Evolutionary conservation across 2,113 vertebrate genomes (phyloP).

Genomic region (Cyprinus carpio): DNA sequence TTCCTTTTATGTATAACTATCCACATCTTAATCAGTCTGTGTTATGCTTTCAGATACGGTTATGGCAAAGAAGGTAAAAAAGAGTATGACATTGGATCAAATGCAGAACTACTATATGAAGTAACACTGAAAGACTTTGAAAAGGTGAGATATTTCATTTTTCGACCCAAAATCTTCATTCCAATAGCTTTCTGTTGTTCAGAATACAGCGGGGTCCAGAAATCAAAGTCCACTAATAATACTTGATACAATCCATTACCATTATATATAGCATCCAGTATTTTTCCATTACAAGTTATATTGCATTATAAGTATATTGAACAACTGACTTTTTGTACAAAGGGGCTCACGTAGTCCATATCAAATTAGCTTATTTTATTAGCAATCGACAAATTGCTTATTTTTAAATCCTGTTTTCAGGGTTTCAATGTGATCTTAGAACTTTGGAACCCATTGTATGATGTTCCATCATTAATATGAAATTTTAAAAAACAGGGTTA

Average conservation of each 20-base stretch:
- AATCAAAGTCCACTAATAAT: neutral
- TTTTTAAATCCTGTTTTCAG: neutral
- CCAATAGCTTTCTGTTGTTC: neutral
- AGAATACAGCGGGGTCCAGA: neutral
- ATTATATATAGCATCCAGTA: neutral
- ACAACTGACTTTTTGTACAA: neutral
- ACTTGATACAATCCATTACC: neutral
- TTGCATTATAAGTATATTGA: neutral
- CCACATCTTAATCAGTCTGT: neutral
- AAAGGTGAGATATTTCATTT: conserved; percentile 80
- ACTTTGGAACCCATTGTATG: neutral
- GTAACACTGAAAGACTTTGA: conserved; percentile 91
- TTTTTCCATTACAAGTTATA: neutral
- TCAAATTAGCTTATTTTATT: neutral
- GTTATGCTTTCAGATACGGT: conserved; percentile 80
- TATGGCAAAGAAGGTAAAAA: conserved; percentile 89
- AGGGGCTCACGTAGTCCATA: neutral
- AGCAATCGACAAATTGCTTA: neutral
- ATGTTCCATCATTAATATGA: neutral
- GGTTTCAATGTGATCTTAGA: neutral
- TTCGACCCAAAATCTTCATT: neutral
- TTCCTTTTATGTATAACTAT: neutral
- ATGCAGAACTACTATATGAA: conserved; percentile 87
- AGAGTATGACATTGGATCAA: conserved; percentile 83
- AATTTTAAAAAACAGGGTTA: no score